Evolutionary conservation across 1,140 invertebrate species (phyloP).

Genomic region (Xylocopa sonorina): DNA sequence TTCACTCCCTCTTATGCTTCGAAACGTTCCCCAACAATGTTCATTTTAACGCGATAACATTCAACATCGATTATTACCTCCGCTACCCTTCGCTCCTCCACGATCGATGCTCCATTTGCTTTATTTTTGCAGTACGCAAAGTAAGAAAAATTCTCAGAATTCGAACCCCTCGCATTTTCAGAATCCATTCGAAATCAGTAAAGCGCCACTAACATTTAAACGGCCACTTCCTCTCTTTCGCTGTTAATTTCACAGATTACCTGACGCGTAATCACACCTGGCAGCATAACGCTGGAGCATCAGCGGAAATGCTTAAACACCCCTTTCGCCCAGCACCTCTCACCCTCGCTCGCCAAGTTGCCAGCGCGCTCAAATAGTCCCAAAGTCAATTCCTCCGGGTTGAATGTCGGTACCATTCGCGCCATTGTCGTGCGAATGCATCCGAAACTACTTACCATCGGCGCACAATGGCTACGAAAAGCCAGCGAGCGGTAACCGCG

Average conservation of each 20-base stretch:
- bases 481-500: conserved; percentile 17
- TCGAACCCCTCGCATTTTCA: no score
- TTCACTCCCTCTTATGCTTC: background rate
- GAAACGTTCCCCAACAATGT: background rate
- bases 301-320: background rate
- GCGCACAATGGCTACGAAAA: conserved; percentile 35
- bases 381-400: background rate
- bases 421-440: conserved; percentile 1
- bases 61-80: background rate
- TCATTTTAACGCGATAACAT: background rate
- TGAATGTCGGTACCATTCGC: background rate
- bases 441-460: conserved; percentile 41
- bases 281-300: no score
- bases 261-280: no score
- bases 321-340: no score
- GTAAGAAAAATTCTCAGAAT: no score
- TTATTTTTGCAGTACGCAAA: no score
- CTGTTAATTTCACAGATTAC: no score
- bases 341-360: background rate
- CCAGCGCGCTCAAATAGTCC: background rate
- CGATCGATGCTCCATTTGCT: no score
- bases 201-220: no score
- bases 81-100: background rate
- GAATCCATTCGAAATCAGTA: no score
- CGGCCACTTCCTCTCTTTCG: no score